Evolutionary conservation across 2,113 vertebrate species (phyloP).

Genomic region (Cyprinodon tularosa): DNA sequence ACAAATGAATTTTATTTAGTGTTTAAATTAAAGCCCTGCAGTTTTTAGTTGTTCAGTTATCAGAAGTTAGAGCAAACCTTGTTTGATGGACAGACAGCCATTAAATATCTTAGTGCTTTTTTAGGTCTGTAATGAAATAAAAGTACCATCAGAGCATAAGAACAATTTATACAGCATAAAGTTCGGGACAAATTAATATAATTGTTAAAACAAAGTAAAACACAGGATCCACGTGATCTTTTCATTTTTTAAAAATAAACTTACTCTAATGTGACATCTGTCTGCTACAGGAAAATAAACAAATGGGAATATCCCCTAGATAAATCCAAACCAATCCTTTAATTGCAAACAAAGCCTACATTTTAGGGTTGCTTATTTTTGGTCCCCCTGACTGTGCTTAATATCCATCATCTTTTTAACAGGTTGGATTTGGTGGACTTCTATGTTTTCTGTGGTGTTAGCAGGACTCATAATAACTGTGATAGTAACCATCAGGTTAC

Average conservation of each 20-base stretch:
- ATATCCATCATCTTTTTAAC: background rate
- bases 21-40: background rate
- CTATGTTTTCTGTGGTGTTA: background rate
- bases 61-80: no score
- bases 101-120: no score
- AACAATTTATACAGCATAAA: no score
- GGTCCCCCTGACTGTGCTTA: background rate
- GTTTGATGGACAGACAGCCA: no score
- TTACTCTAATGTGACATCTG: no score
- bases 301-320: background rate
- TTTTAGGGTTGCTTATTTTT: background rate
- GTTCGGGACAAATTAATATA: no score
- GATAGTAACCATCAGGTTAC: background rate
- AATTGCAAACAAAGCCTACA: background rate
- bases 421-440: background rate
- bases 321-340: background rate
- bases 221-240: background rate
- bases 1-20: background rate
- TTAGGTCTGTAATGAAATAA: no score
- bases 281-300: no score
- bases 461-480: background rate
- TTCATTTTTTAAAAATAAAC: no score
- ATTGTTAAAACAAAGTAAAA: background rate
- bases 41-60: no score
- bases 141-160: no score